Conservation (phyloP, 2,888 invertebrate species). For the Ormyrus rosae region DNA sequence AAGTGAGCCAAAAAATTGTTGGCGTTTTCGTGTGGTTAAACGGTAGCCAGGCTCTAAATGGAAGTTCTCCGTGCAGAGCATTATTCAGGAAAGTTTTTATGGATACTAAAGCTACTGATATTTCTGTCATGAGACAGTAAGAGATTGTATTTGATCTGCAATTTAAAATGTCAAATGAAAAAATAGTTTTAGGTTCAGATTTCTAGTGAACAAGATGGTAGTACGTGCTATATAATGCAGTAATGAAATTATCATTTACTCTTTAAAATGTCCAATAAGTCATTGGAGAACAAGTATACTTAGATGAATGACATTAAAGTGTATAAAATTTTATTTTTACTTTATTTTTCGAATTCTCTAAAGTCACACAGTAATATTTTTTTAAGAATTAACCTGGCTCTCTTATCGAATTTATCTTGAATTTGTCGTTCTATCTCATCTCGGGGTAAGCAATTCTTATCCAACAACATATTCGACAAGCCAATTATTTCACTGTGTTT, state of each 20-base stretch:
- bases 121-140: conserved; percentile 16
- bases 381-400: neutral
- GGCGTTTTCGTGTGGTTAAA: neutral
- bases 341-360: no score
- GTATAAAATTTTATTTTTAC: neutral
- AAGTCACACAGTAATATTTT: neutral
- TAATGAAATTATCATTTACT: no score
- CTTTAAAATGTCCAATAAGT: no score
- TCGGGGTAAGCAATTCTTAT: conserved; percentile 2
- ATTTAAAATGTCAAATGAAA: neutral
- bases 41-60: conserved; percentile 7
- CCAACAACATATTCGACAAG: neutral
- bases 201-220: no score
- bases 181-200: no score
- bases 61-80: neutral
- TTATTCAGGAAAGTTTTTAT: neutral
- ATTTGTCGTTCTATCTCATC: neutral
- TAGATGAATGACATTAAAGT: no score
- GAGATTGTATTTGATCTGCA: conserved; percentile 10
- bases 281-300: no score
- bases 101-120: neutral
- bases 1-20: conserved; percentile 16
- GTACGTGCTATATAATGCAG: no score
- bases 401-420: conserved; percentile 6
- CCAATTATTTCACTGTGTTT: neutral